Percentiles rank a stretch among this genome's conserved stretches.
These are phyloP conservation scores for Paramisgurnus dabryanus DNA, from an alignment of 2,113 vertebrate genomes.

Conservation along the genomic window DNA sequence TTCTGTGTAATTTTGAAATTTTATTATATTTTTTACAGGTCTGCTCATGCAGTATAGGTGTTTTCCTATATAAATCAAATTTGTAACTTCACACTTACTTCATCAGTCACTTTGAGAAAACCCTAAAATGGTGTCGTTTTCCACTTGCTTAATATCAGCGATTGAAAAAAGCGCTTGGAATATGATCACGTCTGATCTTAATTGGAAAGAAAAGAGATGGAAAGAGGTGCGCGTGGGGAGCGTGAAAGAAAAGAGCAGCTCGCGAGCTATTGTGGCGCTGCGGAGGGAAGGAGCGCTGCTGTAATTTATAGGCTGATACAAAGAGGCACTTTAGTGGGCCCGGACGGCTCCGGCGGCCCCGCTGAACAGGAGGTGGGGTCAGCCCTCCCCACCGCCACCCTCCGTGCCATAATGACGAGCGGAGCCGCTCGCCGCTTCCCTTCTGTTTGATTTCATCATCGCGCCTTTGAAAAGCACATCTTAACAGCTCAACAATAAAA, in stretches of 20 bases:
- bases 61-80: no score
- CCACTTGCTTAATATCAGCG: background rate
- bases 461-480: slow-evolving; percentile 71
- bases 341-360: slow-evolving; percentile 39
- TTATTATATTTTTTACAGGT: no score
- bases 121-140: slow-evolving; percentile 4
- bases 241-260: background rate
- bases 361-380: slow-evolving; percentile 73
- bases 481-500: slow-evolving; percentile 79
- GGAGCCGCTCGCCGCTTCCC: slow-evolving; percentile 51
- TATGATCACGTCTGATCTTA: slow-evolving; percentile 4
- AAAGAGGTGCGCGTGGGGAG: slow-evolving; percentile 11
- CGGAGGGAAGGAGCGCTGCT: slow-evolving; percentile 46
- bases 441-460: slow-evolving; percentile 69
- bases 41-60: no score
- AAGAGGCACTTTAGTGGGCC: slow-evolving; percentile 58
- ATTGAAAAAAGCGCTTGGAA: slow-evolving; percentile 1
- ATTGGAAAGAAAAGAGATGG: slow-evolving; percentile 26
- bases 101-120: slow-evolving; percentile 8
- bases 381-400: slow-evolving; percentile 40
- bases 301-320: slow-evolving; percentile 58
- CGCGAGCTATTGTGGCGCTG: slow-evolving; percentile 37
- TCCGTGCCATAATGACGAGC: slow-evolving; percentile 55
- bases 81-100: background rate
- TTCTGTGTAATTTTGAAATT: no score